phyloP scores from a whole-genome alignment of 2,113 vertebrate genomes.

The Hyperopisus bebe region DNA sequence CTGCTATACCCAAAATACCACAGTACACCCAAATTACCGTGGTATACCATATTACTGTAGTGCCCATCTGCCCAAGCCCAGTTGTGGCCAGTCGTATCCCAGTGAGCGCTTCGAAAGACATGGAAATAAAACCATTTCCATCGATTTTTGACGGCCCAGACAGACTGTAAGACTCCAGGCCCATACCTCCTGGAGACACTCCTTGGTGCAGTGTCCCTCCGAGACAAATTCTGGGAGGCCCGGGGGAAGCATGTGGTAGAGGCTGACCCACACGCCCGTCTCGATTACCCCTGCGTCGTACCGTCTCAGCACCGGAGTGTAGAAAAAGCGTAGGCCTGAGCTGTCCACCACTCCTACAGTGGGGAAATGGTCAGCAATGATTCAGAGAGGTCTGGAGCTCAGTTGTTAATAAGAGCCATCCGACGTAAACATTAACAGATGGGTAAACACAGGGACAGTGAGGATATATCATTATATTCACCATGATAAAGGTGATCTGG shows the following conservation, averaged over 20 bases:
- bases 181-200: conserved; percentile 77
- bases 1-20: neutral
- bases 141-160: neutral
- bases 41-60: neutral
- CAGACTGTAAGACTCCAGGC: neutral
- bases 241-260: conserved; percentile 80
- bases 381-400: neutral
- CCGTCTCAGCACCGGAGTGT: conserved; percentile 63
- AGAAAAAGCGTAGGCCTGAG: conserved; percentile 73
- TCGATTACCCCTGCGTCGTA: conserved; percentile 80
- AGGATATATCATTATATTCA: neutral
- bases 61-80: neutral
- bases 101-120: neutral
- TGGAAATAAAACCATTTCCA: neutral
- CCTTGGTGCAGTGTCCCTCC: conserved; percentile 77
- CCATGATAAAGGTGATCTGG: neutral
- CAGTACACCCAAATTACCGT: neutral
- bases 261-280: conserved; percentile 81
- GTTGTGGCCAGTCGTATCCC: neutral
- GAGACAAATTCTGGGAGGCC: conserved; percentile 73
- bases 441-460: neutral
- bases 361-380: too few relatives aligned
- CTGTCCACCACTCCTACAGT: conserved; percentile 70
- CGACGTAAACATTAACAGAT: neutral
- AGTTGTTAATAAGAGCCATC: neutral